phyloP scores from a whole-genome alignment of 2,797 vertebrate species.

The Varecia variegata region DNA sequence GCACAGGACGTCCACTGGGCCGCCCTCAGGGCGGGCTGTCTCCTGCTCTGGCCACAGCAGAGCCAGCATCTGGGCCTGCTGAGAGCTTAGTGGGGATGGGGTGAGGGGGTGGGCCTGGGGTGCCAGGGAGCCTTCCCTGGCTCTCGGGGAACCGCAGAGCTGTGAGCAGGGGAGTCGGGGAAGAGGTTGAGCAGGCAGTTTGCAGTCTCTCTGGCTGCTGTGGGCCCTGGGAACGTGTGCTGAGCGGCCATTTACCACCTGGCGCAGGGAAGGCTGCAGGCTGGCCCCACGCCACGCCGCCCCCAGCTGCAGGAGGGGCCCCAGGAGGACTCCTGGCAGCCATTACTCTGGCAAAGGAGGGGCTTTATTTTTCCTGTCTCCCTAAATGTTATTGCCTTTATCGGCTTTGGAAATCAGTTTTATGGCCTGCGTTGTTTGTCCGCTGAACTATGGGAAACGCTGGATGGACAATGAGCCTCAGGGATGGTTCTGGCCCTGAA shows the following conservation, averaged over 20 bases:
- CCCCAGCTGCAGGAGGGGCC: neutral
- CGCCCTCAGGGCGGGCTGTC: neutral
- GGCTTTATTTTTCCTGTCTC: slow-evolving; percentile 19
- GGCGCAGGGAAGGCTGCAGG: neutral
- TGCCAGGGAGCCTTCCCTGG: neutral
- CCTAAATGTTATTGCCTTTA: slow-evolving; percentile 34
- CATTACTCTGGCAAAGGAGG: neutral
- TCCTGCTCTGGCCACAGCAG: neutral
- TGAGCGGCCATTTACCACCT: neutral
- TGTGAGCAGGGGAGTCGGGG: neutral
- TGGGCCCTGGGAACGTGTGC: neutral
- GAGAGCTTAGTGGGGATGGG: neutral
- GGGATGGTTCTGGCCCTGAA: neutral
- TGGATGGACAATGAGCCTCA: neutral
- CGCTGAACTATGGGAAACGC: neutral
- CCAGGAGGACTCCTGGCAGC: neutral
- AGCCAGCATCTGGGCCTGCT: neutral
- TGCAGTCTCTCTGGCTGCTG: neutral
- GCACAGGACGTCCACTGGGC: neutral
- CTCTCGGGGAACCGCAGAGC: neutral
- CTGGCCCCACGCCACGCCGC: fast-evolving
- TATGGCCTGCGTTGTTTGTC: neutral
- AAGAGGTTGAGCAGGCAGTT: neutral
- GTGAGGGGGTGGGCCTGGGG: fast-evolving
- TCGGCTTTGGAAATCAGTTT: slow-evolving; percentile 53